Percentiles rank a stretch among this genome's conserved stretches.
Evolutionary conservation across 2,797 vertebrate genomes (phyloP).

Genomic region (Anguilla megastoma): DNA sequence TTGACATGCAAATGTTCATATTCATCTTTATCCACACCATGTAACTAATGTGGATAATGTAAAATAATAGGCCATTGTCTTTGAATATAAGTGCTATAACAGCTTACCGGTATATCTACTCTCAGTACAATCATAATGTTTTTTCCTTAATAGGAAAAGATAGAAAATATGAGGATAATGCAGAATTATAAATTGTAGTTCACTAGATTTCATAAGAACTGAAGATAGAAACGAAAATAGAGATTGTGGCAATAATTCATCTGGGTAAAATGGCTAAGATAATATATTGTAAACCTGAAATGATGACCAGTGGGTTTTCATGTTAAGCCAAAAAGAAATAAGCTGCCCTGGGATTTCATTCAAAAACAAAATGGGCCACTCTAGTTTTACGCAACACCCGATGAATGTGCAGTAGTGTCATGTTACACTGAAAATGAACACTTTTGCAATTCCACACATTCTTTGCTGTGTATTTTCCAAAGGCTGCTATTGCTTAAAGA

Average conservation of each 20-base stretch:
- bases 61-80: background rate
- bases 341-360: background rate
- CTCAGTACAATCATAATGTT: background rate
- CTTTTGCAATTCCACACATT: constrained; percentile 23
- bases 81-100: background rate
- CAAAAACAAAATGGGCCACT: background rate
- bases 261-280: background rate
- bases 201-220: background rate
- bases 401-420: constrained; percentile 9
- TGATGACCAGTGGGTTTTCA: background rate
- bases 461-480: background rate
- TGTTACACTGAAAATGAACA: constrained; percentile 16
- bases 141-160: background rate
- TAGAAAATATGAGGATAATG: background rate
- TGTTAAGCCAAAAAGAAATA: background rate
- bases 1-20: background rate
- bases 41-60: background rate
- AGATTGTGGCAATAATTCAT: background rate
- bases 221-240: background rate
- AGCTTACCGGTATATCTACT: background rate
- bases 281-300: background rate
- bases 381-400: background rate
- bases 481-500: background rate
- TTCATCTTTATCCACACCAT: background rate
- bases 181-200: background rate